Evolutionary conservation across 2,888 invertebrate species (phyloP).

Genomic region (Philhelius pedissequus): DNA sequence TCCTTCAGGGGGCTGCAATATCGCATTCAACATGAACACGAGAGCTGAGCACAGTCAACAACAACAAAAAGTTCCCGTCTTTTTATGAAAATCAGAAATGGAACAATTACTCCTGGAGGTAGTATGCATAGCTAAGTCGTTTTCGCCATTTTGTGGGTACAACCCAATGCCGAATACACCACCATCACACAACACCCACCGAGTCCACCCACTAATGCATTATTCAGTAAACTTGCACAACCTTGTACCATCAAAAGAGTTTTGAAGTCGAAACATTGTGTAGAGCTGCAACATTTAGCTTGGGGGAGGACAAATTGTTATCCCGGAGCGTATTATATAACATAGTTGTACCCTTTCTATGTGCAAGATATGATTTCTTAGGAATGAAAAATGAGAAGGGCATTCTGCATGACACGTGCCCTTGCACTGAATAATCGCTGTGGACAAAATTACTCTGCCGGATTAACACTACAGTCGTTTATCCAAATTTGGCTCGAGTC

Average conservation of each 20-base stretch:
- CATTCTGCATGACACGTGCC: constrained; percentile 66
- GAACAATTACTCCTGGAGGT: constrained; percentile 38
- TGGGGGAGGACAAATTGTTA: constrained; percentile 61
- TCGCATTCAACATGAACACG: constrained; percentile 3
- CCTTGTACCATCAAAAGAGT: constrained; percentile 4
- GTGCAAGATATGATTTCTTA: constrained; percentile 19
- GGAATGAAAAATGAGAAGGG: constrained; percentile 63
- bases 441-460: constrained; percentile 59
- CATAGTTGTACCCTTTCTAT: constrained; percentile 25
- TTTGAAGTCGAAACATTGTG: not conserved
- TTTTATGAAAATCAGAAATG: constrained; percentile 36
- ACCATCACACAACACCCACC: constrained; percentile 1
- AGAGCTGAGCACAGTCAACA: not conserved
- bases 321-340: constrained; percentile 8
- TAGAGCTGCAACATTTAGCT: not conserved
- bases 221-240: constrained; percentile 51
- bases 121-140: constrained; percentile 20
- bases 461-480: constrained; percentile 59
- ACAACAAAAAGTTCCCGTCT: constrained; percentile 3
- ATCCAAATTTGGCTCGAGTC: constrained; percentile 22
- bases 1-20: not conserved
- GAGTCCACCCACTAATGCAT: constrained; percentile 58
- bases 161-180: constrained; percentile 9
- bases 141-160: constrained; percentile 32
- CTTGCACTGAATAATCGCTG: constrained; percentile 59